A percentile compares a stretch with the other conserved stretches of the same genome.
Evolutionary conservation across 2,797 vertebrate genomes (phyloP).

Genomic region (Leptatherina wallacei): DNA sequence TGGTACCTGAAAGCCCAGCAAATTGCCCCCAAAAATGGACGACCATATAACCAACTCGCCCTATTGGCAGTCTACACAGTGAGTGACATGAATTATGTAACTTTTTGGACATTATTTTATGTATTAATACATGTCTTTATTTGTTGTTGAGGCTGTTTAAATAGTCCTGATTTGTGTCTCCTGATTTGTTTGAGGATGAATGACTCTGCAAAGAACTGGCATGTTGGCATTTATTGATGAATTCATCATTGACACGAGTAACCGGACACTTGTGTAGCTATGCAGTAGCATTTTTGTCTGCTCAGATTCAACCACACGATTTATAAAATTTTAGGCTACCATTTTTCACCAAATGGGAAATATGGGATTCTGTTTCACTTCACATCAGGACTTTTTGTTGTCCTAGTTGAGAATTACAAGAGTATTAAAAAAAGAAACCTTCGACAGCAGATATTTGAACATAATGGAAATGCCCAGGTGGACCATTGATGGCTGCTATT

Average conservation of each 20-base stretch:
- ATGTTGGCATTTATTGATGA: background rate
- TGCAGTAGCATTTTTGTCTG: background rate
- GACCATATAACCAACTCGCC: constrained; percentile 97
- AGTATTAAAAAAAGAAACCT: background rate
- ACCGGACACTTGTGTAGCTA: background rate
- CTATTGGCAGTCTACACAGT: constrained; percentile 97
- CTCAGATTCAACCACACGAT: background rate
- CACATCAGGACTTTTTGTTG: no score
- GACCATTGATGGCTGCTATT: background rate
- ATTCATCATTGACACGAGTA: background rate
- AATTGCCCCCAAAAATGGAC: constrained; percentile 98
- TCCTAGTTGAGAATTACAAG: no score
- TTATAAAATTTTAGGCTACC: background rate
- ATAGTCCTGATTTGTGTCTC: background rate
- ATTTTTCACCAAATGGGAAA: no score
- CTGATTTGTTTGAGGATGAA: background rate
- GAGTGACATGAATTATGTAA: constrained; percentile 56
- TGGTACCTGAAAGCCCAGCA: constrained; percentile 99
- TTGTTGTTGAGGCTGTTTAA: background rate
- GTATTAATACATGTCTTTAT: background rate
- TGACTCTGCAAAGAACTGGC: background rate
- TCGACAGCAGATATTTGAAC: background rate
- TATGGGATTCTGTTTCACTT: no score
- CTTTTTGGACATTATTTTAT: background rate
- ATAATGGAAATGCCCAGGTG: background rate